A percentile compares a stretch with the other conserved stretches of the same genome.
These are phyloP conservation scores for Bombus vancouverensis DNA, from an alignment of 1,140 invertebrate genomes.

Conservation along the genomic window DNA sequence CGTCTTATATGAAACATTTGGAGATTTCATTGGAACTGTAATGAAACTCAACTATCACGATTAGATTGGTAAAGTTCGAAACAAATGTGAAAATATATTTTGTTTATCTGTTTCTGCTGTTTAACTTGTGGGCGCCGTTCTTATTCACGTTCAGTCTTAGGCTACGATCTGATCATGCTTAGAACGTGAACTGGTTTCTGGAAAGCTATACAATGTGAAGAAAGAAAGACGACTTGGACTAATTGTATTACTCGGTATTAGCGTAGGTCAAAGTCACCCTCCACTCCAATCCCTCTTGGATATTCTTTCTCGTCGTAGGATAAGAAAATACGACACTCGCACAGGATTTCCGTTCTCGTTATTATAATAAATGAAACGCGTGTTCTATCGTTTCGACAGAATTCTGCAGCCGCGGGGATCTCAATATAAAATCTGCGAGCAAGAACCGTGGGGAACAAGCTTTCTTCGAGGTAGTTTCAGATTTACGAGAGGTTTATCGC, in stretches of 20 bases:
- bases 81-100: too few species aligned
- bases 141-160: too few species aligned
- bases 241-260: not conserved
- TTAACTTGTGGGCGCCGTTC: too few species aligned
- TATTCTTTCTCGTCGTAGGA: not conserved
- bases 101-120: too few species aligned
- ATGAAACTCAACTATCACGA: too few species aligned
- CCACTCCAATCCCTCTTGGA: not conserved
- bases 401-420: not conserved
- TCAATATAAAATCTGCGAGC: not conserved
- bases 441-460: not conserved
- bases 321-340: not conserved
- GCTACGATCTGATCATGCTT: too few species aligned
- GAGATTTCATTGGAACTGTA: too few species aligned
- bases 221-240: not conserved
- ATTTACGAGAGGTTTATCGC: conserved; percentile 31
- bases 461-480: conserved; percentile 11
- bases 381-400: not conserved
- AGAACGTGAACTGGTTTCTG: not conserved
- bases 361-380: conserved; percentile 1
- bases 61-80: too few species aligned
- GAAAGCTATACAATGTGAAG: not conserved
- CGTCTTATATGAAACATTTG: too few species aligned
- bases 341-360: not conserved
- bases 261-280: not conserved